A percentile compares a stretch with the other conserved stretches of the same genome.
Evolutionary conservation across 1,140 invertebrate genomes (phyloP).

Genomic region (Zaprionus tsacasi): DNA sequence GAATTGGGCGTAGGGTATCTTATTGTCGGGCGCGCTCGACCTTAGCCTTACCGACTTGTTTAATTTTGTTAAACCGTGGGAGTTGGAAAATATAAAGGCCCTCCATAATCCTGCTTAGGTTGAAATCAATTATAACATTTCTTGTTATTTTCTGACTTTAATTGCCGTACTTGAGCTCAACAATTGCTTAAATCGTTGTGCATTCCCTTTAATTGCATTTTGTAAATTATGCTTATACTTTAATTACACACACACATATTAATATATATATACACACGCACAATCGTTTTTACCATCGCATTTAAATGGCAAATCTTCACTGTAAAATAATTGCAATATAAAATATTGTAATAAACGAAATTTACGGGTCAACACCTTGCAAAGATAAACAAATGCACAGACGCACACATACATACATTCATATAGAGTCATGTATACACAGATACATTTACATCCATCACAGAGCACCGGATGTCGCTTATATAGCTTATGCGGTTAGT

Average conservation of each 20-base stretch:
- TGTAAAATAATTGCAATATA: conserved; percentile 36
- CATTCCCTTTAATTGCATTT: conserved; percentile 30
- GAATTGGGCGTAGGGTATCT: no score
- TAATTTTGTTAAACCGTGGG: no score
- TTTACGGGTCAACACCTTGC: conserved; percentile 64
- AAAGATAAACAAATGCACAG: conserved; percentile 1
- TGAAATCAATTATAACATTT: not conserved
- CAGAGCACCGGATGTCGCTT: not conserved
- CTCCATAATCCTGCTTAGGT: no score
- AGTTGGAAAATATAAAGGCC: no score
- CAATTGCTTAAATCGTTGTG: conserved; percentile 14
- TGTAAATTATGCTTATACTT: conserved; percentile 27
- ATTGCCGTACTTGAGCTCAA: not conserved
- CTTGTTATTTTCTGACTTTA: not conserved
- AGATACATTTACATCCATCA: not conserved
- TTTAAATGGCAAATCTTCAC: conserved; percentile 43
- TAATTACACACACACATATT: not conserved
- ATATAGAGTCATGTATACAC: not conserved
- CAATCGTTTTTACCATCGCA: not conserved
- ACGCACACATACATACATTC: not conserved
- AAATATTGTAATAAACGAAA: conserved; percentile 63
- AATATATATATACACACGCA: not conserved
- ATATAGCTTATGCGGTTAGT: not conserved
- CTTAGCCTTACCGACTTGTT: no score
- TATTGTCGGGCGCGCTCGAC: no score